These are phyloP conservation scores for Nomia melanderi DNA, from an alignment of 1,140 invertebrate genomes.

Conservation along the genomic window DNA sequence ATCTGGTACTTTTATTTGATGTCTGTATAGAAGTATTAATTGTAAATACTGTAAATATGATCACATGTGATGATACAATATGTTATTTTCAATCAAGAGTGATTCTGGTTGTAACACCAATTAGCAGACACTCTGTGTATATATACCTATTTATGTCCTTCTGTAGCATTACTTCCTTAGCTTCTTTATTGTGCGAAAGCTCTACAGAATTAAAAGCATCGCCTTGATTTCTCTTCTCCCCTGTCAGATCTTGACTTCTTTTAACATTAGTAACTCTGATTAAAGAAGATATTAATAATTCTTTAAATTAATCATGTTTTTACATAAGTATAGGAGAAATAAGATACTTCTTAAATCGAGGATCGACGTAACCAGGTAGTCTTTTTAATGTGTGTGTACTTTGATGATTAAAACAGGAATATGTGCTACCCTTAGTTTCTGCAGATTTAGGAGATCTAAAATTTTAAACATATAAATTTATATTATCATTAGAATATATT, in stretches of 20 bases:
- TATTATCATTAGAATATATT: neutral
- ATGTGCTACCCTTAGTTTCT: constrained; percentile 27
- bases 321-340: constrained; percentile 1
- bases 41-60: neutral
- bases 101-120: too few relatives aligned
- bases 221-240: constrained; percentile 25
- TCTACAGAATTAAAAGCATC: constrained; percentile 17
- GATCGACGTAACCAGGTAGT: constrained; percentile 62
- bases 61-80: neutral
- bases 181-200: constrained; percentile 18
- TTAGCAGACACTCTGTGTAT: too few relatives aligned
- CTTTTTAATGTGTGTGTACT: constrained; percentile 45
- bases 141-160: constrained; percentile 51
- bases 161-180: constrained; percentile 20
- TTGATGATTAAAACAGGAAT: constrained; percentile 21
- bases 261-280: constrained; percentile 57
- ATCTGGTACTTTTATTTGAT: constrained; percentile 44
- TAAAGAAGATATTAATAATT: constrained; percentile 22
- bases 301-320: neutral
- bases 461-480: constrained; percentile 5
- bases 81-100: neutral
- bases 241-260: constrained; percentile 46
- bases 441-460: constrained; percentile 41
- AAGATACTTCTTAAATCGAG: constrained; percentile 68
- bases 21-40: constrained; percentile 33